Base-by-base conservation (phyloP, 2,113 vertebrate genomes). In the Epinephelus fuscoguttatus region DNA sequence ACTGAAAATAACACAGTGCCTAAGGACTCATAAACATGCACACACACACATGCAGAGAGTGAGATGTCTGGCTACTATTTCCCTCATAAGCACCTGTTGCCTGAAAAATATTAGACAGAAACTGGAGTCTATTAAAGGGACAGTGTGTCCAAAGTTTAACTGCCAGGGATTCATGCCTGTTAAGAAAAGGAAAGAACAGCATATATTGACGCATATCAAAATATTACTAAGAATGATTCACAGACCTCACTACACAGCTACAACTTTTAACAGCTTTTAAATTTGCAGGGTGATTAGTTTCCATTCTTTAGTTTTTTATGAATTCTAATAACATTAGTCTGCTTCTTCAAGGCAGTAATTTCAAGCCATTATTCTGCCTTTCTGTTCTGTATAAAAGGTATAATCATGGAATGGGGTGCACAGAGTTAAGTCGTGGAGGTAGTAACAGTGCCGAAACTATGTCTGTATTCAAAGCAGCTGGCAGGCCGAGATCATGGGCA, bases 1-100 rank as follows among this genome's bases (percentile, higher is more conserved):
- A 13, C 53, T 84, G 82, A 75, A 90, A 88, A 92, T 87, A 85
- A 88, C 81, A 83, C 67, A 81, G 78, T 52, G 74, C 42, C 75
- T 25, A 55, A 30, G 27, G 70, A 67, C 75, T 68, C 62, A 67
- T 63, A 88, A 70, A 78, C 69, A 56, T 33, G 5, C 63, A 70
- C 6, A 64, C 23, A 62, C 47, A 69, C 66, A 52, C 49, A 37
- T 9, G 27, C 8, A 6, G 18, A 9, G 3, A 6, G 2, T 14
- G 17, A 59, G 37, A 73, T 69, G 63, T 78, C 63, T 69, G 18
- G 11, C 71, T 71, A 49, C 63, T 64, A 64, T 81, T 84, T 62
- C 50, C 53, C 25, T 80, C 68, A 75, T 67, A 73, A 84, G 70
- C 78, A 86, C 75, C 81, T 80, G 84, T 76, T 81, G 21, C 12